These are phyloP conservation scores for Apamea crenata DNA, from an alignment of 2,888 invertebrate species.

Conservation along the genomic window DNA sequence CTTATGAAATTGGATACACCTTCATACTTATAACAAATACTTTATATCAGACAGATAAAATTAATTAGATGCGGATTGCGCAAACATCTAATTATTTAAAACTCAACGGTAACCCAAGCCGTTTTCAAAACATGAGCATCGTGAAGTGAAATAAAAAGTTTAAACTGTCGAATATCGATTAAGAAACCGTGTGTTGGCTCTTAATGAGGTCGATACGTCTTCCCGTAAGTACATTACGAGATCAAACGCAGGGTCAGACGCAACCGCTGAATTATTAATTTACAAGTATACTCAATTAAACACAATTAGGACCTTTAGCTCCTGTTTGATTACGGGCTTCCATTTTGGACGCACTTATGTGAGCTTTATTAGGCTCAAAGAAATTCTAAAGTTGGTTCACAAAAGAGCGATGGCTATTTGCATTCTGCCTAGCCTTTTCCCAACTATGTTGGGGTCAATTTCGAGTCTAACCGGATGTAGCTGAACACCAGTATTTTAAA, in stretches of 20 bases:
- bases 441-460: background rate
- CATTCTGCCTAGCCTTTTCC: background rate
- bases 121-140: slow-evolving; percentile 70
- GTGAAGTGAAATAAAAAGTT: slow-evolving; percentile 77
- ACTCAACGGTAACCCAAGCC: slow-evolving; percentile 67
- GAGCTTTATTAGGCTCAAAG: background rate
- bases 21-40: slow-evolving; percentile 46
- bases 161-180: slow-evolving; percentile 83
- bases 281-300: slow-evolving; percentile 88
- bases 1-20: slow-evolving; percentile 51
- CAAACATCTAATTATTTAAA: slow-evolving; percentile 67
- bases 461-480: background rate
- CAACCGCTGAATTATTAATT: slow-evolving; percentile 85
- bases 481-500: background rate
- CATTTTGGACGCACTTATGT: slow-evolving; percentile 35
- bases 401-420: background rate
- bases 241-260: slow-evolving; percentile 84
- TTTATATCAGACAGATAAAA: slow-evolving; percentile 55
- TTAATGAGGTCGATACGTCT: slow-evolving; percentile 87
- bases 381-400: background rate
- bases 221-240: slow-evolving; percentile 82
- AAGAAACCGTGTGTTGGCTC: slow-evolving; percentile 81
- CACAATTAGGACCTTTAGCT: slow-evolving; percentile 76
- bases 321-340: slow-evolving; percentile 68
- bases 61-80: slow-evolving; percentile 60